Evolutionary conservation across 2,888 invertebrate species (phyloP).

Genomic region (Mongoloraphidia duomilia): DNA sequence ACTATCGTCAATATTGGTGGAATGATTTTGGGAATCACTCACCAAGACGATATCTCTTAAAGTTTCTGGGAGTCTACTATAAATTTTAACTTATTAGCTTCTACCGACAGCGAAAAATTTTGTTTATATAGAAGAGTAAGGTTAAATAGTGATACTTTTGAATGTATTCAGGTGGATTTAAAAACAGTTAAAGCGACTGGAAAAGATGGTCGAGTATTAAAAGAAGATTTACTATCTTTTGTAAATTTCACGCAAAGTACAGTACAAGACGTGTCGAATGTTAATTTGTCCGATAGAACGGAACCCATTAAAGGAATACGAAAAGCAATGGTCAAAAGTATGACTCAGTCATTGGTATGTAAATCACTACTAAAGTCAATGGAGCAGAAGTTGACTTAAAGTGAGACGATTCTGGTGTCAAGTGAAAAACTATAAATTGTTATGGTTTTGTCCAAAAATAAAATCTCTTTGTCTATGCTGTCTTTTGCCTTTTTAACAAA

Average conservation of each 20-base stretch:
- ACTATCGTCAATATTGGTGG: too few species aligned
- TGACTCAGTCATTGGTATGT: conserved; percentile 72
- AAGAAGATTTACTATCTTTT: conserved; percentile 74
- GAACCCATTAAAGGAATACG: conserved; percentile 67
- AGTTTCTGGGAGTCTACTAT: too few species aligned
- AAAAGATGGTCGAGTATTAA: conserved; percentile 78
- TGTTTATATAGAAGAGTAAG: too few species aligned
- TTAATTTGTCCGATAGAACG: conserved; percentile 32
- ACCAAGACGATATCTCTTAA: too few species aligned
- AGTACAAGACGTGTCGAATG: background rate
- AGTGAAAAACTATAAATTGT: too few species aligned
- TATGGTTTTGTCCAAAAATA: too few species aligned
- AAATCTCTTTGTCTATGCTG: too few species aligned
- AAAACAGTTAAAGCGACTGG: conserved; percentile 63
- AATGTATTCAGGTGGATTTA: conserved; percentile 44
- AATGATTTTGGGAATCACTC: too few species aligned
- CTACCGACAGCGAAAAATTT: too few species aligned
- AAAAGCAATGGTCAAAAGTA: conserved; percentile 90
- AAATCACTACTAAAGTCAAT: background rate
- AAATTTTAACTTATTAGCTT: too few species aligned
- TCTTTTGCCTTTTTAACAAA: too few species aligned
- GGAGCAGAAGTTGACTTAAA: background rate
- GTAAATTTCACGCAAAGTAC: background rate
- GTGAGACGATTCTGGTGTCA: too few species aligned
- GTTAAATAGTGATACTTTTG: background rate